Conservation (phyloP, 2,797 vertebrate species). For the Phrynocephalus vlangalii region DNA sequence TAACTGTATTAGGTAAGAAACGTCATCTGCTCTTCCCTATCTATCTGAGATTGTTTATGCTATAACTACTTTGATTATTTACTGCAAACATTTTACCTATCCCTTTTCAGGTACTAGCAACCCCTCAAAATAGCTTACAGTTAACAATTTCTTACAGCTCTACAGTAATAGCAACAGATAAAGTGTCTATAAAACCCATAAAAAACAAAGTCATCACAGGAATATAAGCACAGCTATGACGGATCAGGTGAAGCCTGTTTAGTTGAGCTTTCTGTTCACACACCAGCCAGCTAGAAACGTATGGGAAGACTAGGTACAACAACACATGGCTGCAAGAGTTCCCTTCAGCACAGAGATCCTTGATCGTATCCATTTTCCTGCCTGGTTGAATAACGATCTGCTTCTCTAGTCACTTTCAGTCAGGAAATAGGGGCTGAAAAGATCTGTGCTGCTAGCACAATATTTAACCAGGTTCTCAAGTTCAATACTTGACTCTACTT, state of each 20-base stretch:
- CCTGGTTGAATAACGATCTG: too few relatives aligned
- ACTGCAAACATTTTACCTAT: not conserved
- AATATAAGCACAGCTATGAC: not conserved
- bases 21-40: not conserved
- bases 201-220: not conserved
- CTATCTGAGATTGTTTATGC: not conserved
- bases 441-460: too few relatives aligned
- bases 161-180: not conserved
- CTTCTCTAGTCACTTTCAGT: too few relatives aligned
- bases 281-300: not conserved
- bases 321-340: not conserved
- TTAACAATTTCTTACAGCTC: not conserved
- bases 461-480: too few relatives aligned
- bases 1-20: constrained; percentile 70
- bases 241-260: not conserved
- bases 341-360: not conserved
- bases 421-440: too few relatives aligned
- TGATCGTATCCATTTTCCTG: too few relatives aligned
- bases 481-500: too few relatives aligned
- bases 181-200: not conserved
- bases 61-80: not conserved
- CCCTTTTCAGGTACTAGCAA: not conserved
- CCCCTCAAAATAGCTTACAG: not conserved
- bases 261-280: not conserved
- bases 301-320: not conserved